These are phyloP conservation scores for Dendrolimus pini DNA, from an alignment of 2,888 invertebrate genomes.

Conservation along the genomic window DNA sequence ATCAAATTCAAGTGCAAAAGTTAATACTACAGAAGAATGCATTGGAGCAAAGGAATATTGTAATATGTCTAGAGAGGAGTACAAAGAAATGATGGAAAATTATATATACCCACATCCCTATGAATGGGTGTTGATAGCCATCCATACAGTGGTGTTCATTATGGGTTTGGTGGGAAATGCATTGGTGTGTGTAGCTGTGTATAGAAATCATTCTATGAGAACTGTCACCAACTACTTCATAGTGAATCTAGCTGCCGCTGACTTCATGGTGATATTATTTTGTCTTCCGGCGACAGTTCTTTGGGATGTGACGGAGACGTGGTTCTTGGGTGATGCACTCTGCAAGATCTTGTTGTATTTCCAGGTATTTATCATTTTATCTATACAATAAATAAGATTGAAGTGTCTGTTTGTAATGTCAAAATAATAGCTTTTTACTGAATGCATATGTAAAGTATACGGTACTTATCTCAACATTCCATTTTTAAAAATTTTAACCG, in stretches of 20 bases:
- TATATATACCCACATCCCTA: slow-evolving; percentile 83
- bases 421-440: no score
- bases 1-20: neutral
- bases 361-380: slow-evolving; percentile 79
- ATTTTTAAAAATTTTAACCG: no score
- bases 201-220: slow-evolving; percentile 90
- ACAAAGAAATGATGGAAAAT: slow-evolving; percentile 75
- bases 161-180: slow-evolving; percentile 91
- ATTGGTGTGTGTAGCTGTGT: slow-evolving; percentile 91
- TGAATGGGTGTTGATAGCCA: slow-evolving; percentile 86
- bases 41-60: slow-evolving; percentile 61
- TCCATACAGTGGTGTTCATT: slow-evolving; percentile 85
- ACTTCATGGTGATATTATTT: slow-evolving; percentile 91
- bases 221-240: slow-evolving; percentile 96
- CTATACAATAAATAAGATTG: neutral
- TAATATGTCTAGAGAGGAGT: slow-evolving; percentile 74
- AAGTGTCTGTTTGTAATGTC: no score
- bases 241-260: slow-evolving; percentile 91
- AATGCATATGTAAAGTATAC: no score
- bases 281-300: slow-evolving; percentile 92
- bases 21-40: slow-evolving; percentile 38
- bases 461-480: no score
- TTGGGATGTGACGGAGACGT: slow-evolving; percentile 95
- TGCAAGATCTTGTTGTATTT: slow-evolving; percentile 93
- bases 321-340: slow-evolving; percentile 89